These are phyloP conservation scores for Drosophila monieri DNA, from an alignment of 2,888 invertebrate species.

Conservation along the genomic window DNA sequence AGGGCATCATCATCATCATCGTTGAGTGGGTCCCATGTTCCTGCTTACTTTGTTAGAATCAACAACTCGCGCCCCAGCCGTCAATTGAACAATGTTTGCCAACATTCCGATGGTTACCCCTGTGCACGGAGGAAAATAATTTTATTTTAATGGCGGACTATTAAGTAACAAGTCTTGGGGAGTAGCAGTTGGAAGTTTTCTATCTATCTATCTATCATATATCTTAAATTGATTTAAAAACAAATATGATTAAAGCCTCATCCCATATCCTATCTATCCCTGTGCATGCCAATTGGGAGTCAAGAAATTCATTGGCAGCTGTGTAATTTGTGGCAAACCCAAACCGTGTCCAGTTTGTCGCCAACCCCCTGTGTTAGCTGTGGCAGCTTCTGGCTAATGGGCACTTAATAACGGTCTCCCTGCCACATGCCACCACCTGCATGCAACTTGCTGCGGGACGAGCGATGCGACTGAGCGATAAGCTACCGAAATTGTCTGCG, in stretches of 20 bases:
- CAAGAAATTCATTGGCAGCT: conserved; percentile 40
- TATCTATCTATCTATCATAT: too few species aligned
- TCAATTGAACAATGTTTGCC: conserved; percentile 73
- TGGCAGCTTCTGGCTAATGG: conserved; percentile 65
- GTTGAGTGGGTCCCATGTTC: conserved; percentile 12
- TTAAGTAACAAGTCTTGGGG: not conserved
- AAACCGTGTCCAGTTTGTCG: conserved; percentile 48
- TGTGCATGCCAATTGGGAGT: conserved; percentile 6
- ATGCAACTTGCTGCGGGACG: conserved; percentile 30
- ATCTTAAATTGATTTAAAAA: too few species aligned
- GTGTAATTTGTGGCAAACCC: conserved; percentile 43
- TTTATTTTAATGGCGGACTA: not conserved
- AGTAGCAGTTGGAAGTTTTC: not conserved
- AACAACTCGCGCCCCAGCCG: conserved; percentile 53
- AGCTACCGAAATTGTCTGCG: conserved; percentile 72
- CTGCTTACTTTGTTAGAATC: conserved; percentile 57
- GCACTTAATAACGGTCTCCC: conserved; percentile 77
- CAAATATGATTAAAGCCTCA: not conserved
- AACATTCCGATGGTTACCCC: conserved; percentile 53
- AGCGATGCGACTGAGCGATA: conserved; percentile 66
- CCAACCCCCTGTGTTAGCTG: conserved; percentile 26
- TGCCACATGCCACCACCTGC: conserved; percentile 53
- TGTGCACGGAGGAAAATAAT: conserved; percentile 14
- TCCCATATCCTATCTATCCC: not conserved
- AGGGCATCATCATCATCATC: not conserved